Evolutionary conservation across 1,140 invertebrate genomes (phyloP).

Genomic region (Euura lappo): DNA sequence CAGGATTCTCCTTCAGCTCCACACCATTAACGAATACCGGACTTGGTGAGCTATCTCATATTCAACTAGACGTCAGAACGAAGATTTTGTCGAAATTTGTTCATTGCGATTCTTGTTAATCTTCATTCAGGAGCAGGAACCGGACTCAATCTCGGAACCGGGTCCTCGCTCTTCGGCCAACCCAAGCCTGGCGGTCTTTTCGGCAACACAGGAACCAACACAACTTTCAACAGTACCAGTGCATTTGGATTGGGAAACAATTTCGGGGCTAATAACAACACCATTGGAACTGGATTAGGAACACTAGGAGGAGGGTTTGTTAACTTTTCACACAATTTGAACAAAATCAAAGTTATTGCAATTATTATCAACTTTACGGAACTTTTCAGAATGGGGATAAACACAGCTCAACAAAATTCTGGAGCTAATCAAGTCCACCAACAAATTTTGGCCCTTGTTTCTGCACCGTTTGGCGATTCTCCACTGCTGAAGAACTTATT

Average conservation of each 20-base stretch:
- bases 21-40: conserved; percentile 55
- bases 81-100: conserved; percentile 13
- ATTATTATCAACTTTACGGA: neutral
- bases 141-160: conserved; percentile 55
- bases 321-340: conserved; percentile 23
- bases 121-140: conserved; percentile 42
- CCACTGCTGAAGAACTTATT: conserved; percentile 77
- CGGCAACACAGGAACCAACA: conserved; percentile 49
- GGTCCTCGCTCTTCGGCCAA: conserved; percentile 58
- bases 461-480: conserved; percentile 80
- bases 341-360: neutral
- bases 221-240: conserved; percentile 44
- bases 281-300: conserved; percentile 38
- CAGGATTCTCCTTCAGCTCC: conserved; percentile 60
- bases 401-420: conserved; percentile 47
- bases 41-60: conserved; percentile 37
- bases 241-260: conserved; percentile 50
- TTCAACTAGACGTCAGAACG: neutral
- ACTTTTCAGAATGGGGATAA: conserved; percentile 40
- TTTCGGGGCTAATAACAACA: conserved; percentile 54
- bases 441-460: conserved; percentile 72
- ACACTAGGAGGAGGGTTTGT: conserved; percentile 45
- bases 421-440: conserved; percentile 65
- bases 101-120: conserved; percentile 13
- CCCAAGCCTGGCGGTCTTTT: conserved; percentile 67